Conservation (phyloP, 2,888 invertebrate species). For the Dynastes maya region DNA sequence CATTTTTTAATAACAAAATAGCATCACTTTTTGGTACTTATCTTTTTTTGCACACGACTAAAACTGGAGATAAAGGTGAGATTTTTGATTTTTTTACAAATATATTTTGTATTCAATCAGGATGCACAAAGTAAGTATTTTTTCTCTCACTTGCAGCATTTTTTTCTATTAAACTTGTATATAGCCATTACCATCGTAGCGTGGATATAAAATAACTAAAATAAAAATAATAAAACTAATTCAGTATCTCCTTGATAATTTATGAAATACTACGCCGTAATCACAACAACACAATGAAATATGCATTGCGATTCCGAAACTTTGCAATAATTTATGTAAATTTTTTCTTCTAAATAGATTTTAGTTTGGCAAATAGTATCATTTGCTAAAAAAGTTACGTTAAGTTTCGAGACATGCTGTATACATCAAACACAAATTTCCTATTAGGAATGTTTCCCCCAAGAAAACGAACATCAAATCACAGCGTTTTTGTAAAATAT, state of each 20-base stretch:
- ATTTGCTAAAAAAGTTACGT: too few species aligned
- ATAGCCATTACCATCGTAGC: neutral
- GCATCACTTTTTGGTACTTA: neutral
- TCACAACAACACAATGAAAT: too few species aligned
- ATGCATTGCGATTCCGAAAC: too few species aligned
- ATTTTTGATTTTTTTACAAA: neutral
- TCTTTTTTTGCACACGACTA: constrained; percentile 1
- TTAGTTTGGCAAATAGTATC: too few species aligned
- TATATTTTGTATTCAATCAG: constrained; percentile 19
- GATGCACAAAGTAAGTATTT: constrained; percentile 29
- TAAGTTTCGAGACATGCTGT: too few species aligned
- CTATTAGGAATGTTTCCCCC: too few species aligned
- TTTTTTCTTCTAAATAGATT: too few species aligned
- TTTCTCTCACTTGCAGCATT: constrained; percentile 33
- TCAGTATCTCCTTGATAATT: constrained; percentile 19
- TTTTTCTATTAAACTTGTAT: constrained; percentile 5
- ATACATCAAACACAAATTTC: too few species aligned
- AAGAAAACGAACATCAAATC: neutral
- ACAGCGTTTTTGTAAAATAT: constrained; percentile 15
- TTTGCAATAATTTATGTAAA: too few species aligned
- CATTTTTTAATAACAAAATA: too few species aligned
- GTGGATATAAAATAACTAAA: constrained; percentile 22
- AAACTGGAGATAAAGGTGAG: constrained; percentile 31
- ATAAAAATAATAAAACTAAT: constrained; percentile 18
- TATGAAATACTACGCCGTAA: neutral